Base-by-base conservation (phyloP, 2,113 vertebrate species). In the Hypocryptadius cinnamomeus region DNA sequence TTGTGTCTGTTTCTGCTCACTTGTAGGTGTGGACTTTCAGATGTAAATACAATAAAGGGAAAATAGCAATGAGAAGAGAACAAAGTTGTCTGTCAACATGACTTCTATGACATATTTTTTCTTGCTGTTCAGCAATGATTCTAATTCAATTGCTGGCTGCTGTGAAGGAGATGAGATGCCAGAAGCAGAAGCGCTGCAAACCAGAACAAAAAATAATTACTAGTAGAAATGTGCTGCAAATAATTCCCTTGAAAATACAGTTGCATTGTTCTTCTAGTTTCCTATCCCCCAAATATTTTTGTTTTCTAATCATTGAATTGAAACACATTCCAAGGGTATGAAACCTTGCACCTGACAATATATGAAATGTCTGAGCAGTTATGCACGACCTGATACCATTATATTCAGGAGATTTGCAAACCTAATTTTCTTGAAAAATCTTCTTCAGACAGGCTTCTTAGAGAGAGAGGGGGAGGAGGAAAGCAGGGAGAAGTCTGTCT, bases 161-260 rank as follows among this genome's bases (percentile, higher is more conserved):
- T 97, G 96, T 96, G 96, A 96, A 97, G 78, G 94, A 96, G 94
- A 96, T 96, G 95, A 97, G 95, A 95, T 96, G 93, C 94, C 96
- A 95, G 96, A 93, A 97, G 94, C 95, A 94, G 96, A 93, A 95
- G 91, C 30, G 71, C 91, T 96, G 80, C 91, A 93, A 96, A 96
- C 94, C 89, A 97, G 96, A 95, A 94, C 93, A 94, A 92, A 96
- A 96, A 96, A 97, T 95, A 97, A 96, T 97, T 95, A 96, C 89
- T 93, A 93, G 84, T 95, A 95, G 96, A 93, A 96, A 94, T 93
- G 77, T 91, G 79, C 82, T 95, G 53, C 85, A 96, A 96, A 94
- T 91, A 93, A 95, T 90, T 91, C 87, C 74, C 92, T 91, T 95
- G 92, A 94, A 95, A 95, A 90, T 84, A 86, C 68, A 77, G 79